Evolutionary conservation across 2,797 vertebrate species (phyloP), one percentile per base, ranked within the genome.

Genomic region (Toxotes lorentzi): DNA sequence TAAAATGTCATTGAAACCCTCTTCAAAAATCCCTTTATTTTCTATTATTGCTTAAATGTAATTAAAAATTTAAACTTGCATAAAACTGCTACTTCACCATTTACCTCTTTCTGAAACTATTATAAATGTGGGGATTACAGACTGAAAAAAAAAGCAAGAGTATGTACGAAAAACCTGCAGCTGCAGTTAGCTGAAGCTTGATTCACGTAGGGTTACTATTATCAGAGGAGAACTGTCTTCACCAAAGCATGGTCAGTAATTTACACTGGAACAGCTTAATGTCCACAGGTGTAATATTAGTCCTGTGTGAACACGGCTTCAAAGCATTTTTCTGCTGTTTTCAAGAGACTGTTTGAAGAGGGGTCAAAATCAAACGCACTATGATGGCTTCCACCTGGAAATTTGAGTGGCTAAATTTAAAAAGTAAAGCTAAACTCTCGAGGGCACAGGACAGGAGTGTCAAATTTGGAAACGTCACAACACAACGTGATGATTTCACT

Each of bases 251-350:
- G 16, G 35, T 16, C 27, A 7, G 72, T 58, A 59, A 78, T 86
- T 87, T 82, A 51, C 56, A 60, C 24, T 4, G 23, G 45, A 71
- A 68, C 45, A 64, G 13, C 66, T 43, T 63, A 5, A 78, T 59
- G 78, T 67, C 60, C 71, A 40, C 30, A 61, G 64, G 70, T 63
- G 73, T 82, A 70, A 82, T 70, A 61, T 73, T 76, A 78, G 64
- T 50, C 48, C 47, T 65, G 24, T 69, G 82, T 1, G 12, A 70
- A 68, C 57, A 1, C 8, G 13, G 32, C 76, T 84, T 90, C 86
- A 88, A 84, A 84, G 84, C 75, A 67, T 85, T 84, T 85, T 77
- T 84, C 43, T 43, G 60, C 7, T 51, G 62, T 76, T 66, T 81
- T 78, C 32, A 77, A 48, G 65, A 51, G 56, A n/a, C 34, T 14